Evolutionary conservation across 30 jellyfish, hydroid and myxozoan species (phyloP).

Genomic region (Hydractinia symbiolongicarpus): DNA sequence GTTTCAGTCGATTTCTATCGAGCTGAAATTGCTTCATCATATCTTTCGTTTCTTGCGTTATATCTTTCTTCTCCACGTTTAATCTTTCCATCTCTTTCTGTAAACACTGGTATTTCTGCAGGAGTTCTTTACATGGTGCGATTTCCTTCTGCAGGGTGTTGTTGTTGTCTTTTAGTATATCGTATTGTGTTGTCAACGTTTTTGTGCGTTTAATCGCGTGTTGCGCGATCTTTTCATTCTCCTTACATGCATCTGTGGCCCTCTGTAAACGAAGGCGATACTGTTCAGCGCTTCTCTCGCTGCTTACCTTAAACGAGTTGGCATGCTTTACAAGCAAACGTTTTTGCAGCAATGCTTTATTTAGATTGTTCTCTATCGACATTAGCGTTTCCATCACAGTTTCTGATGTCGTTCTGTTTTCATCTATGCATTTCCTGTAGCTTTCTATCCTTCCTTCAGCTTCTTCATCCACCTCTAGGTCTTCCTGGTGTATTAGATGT

Average conservation of each 20-base stretch:
- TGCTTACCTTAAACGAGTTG: background rate
- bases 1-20: background rate
- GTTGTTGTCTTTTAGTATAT: background rate
- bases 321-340: background rate
- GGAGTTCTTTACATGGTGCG: background rate
- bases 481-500: background rate
- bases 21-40: conserved; percentile 3
- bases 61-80: background rate
- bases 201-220: conserved; percentile 2
- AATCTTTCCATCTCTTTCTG: background rate
- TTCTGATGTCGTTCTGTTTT: background rate
- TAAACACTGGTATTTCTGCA: background rate
- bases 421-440: background rate
- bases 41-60: conserved; percentile 2
- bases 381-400: background rate
- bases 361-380: background rate
- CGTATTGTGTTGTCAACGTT: background rate
- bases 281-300: background rate
- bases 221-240: background rate
- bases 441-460: background rate
- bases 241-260: conserved; percentile 1
- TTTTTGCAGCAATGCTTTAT: background rate
- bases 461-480: background rate
- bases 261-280: background rate
- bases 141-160: background rate